These are phyloP conservation scores for Diacarnus erythraeanus DNA, from an alignment of 37 sponge, comb jelly and placozoan species.

Conservation along the genomic window DNA sequence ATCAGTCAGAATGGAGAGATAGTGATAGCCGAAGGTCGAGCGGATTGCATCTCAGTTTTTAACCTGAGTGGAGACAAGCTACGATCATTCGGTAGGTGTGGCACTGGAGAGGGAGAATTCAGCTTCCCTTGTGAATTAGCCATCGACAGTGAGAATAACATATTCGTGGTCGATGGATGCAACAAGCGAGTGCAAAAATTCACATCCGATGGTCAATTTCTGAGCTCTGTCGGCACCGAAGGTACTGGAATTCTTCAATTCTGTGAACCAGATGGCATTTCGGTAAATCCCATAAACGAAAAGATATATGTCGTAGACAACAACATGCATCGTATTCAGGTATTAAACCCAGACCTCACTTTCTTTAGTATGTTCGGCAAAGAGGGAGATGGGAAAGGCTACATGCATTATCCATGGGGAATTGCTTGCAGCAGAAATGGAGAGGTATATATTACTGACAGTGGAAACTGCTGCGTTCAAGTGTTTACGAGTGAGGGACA, in stretches of 20 bases:
- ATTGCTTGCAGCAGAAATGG: conserved; percentile 11
- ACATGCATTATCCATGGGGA: conserved; percentile 6
- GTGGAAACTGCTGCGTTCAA: conserved; percentile 39
- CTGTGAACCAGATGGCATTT: conserved; percentile 16
- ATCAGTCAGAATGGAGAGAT: conserved; percentile 4
- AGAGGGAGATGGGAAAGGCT: conserved; percentile 3
- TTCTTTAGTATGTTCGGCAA: conserved; percentile 7
- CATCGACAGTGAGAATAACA: conserved; percentile 8
- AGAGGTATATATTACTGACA: conserved; percentile 45
- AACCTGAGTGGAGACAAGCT: conserved; percentile 1
- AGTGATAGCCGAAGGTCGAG: conserved; percentile 5
- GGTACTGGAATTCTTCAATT: conserved; percentile 31
- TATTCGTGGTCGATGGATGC: conserved; percentile 16
- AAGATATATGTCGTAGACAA: conserved; percentile 35
- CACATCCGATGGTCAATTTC: conserved; percentile 23
- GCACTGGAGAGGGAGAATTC: conserved; percentile 5
- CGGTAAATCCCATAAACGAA: conserved; percentile 8
- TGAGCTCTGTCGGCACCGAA: conserved; percentile 19
- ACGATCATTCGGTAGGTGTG: not conserved
- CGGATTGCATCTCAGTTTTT: not conserved
- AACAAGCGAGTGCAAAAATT: conserved; percentile 34
- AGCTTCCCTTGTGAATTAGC: conserved; percentile 15
- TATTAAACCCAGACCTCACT: conserved; percentile 34
- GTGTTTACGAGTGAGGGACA: conserved; percentile 39
- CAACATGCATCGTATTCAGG: conserved; percentile 25